Evolutionary conservation across 1,140 invertebrate genomes (phyloP), one percentile per base, ranked within the genome.

Genomic region (Drosophila simulans): DNA sequence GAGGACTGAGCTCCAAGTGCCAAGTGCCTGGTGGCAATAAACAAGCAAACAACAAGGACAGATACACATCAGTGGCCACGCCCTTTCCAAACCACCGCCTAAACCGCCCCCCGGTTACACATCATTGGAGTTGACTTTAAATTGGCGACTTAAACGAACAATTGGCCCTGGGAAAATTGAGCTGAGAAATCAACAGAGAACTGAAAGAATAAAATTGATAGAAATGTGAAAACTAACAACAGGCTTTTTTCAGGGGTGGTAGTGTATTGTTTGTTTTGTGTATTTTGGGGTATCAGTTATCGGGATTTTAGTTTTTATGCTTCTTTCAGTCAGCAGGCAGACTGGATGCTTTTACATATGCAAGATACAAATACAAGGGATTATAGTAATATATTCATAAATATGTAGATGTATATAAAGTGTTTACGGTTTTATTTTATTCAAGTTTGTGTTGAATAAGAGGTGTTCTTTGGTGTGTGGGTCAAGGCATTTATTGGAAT

Each of bases 41-140:
- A 80, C 78, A 80, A 80, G 77, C 68, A 72, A 76, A 75, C 45
- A 65, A 70, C 64, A 70, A 70, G 68, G 68, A 70, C 68, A 70
- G 68, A 70, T 70, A 56, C 64, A 56, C 66, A 73, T 73, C 69
- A 73, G 70, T 55, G 49, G 51, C 46, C 35, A 51, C 45, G 35
- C 65, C 37, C 42, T 25, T 25, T 10, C 22, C 37, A 37, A 1
- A 15, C 10, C 55, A 39, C 35, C 27, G 5, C n/a, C 40, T 3
- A 42, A 17, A 20, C 34, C 43, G 17, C 10, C 10, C 11, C 60
- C 15, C n/a, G 25, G 52, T 51, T 74, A 79, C 69, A 68, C 69
- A 66, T 80, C 62, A 68, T 80, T 80, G 60, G 40, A 70, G 58
- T 74, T 73, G 68, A 71, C 66, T 80, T 76, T 76, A 74, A 75